A percentile compares a stretch with the other conserved stretches of the same genome.
Evolutionary conservation across 2,797 vertebrate genomes (phyloP).

Genomic region (Miichthys miiuy): DNA sequence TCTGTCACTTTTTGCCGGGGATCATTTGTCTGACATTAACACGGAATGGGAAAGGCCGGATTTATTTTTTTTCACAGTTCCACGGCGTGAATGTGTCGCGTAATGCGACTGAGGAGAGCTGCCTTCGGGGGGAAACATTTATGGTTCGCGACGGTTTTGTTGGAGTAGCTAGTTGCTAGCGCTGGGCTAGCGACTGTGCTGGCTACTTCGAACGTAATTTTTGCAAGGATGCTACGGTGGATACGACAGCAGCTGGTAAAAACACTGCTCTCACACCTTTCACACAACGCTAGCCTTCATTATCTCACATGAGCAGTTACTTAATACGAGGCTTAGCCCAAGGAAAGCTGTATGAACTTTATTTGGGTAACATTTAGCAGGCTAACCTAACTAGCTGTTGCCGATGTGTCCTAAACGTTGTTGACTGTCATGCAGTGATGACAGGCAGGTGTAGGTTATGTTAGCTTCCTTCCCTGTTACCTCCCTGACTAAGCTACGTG

Average conservation of each 20-base stretch:
- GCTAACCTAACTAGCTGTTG: conserved; percentile 53
- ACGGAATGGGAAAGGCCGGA: conserved; percentile 41
- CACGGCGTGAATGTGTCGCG: conserved; percentile 47
- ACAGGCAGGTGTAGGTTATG: conserved; percentile 59
- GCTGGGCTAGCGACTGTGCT: conserved; percentile 67
- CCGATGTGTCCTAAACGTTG: conserved; percentile 45
- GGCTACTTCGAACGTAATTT: conserved; percentile 59
- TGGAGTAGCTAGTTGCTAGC: conserved; percentile 82
- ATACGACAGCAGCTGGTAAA: conserved; percentile 96
- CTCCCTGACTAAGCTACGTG: background rate
- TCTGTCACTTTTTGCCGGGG: conserved; percentile 65
- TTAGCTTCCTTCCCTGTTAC: conserved; percentile 54
- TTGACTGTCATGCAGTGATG: conserved; percentile 15
- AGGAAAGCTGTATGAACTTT: conserved; percentile 53
- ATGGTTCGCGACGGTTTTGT: conserved; percentile 70
- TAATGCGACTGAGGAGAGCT: conserved; percentile 66
- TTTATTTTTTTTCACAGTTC: background rate
- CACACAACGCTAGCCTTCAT: background rate
- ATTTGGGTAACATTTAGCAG: conserved; percentile 1
- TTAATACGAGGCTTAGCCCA: fast-evolving
- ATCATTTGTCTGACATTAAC: conserved; percentile 32
- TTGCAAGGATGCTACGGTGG: conserved; percentile 93
- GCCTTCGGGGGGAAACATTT: conserved; percentile 55
- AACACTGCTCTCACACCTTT: conserved; percentile 6
- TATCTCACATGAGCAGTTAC: background rate